phyloP scores from a whole-genome alignment of 2,113 vertebrate genomes.

The Hippolais icterina region DNA sequence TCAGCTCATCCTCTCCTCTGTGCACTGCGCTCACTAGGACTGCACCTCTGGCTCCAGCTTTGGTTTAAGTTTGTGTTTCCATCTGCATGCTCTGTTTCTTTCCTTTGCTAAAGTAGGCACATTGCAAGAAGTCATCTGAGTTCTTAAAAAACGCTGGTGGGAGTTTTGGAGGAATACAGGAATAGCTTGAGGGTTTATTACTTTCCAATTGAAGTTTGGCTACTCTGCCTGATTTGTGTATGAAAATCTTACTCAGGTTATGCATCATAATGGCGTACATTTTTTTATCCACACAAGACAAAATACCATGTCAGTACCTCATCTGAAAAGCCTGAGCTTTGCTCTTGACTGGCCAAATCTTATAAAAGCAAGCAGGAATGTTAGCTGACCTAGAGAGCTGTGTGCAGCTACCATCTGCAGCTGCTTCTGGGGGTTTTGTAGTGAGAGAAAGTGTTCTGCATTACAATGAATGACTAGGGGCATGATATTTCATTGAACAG shows the following conservation, averaged over 20 bases:
- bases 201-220: background rate
- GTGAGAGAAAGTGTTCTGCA: background rate
- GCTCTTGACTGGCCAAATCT: background rate
- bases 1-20: background rate
- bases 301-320: background rate
- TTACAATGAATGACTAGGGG: background rate
- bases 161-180: background rate
- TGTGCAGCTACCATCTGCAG: background rate
- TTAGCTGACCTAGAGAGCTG: background rate
- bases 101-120: background rate
- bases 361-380: background rate
- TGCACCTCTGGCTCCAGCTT: background rate
- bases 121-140: background rate
- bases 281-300: background rate
- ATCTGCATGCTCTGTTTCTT: background rate
- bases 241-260: background rate
- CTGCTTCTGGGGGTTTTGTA: background rate
- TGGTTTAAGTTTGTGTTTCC: background rate
- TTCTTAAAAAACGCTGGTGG: background rate
- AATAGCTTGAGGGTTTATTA: background rate
- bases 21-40: background rate
- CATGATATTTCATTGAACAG: background rate
- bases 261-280: accelerated
- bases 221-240: background rate
- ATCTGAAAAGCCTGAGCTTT: background rate